Base-by-base conservation (phyloP, 2,888 invertebrate species). In the Epinotia demarniana region DNA sequence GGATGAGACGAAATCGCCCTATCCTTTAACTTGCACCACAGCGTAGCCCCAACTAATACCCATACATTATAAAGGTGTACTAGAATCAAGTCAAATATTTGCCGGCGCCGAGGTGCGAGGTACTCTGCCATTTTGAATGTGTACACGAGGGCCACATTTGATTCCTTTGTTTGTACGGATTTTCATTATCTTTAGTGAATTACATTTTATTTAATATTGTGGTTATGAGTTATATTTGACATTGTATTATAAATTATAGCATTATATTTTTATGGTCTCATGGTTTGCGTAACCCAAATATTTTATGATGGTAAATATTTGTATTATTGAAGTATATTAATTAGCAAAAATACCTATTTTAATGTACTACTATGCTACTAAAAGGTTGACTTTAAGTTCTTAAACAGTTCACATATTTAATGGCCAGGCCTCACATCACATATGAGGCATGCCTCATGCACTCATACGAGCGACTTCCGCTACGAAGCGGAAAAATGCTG, bases 51-150 rank as follows among this genome's bases (percentile, higher is more conserved):
- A 75, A 66, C 70, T 66, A 75, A 66, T 70, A 64, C 75, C 64
- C 70, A 75, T 75, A 70, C 64, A 75, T 75, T 75, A 75, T 75
- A 75, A 75, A 70, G 60, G 69, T 70, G 69, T 70, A 70, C 70
- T 49, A 64, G 53, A 64, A 60, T 72, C 57, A 72, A 70, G 33
- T 70, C 70, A 70, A 70, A 75, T 75, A 75, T 75, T 75, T 75
- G 70, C 73, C 19, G 12, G 16, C 23, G 72, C 72, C 39, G 73
- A 68, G 68, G 68, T 64, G 64, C 60, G 53, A 70, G 39, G 49
- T 60, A n/a, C 46, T 27, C 46, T 12, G 61, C 61, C 73, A 72
- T 73, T 60, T 61, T 19, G 68, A 49, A 62, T 67, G 49, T 55
- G 67, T 67, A 46, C 23, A 6, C 23, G 46, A 23, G 19, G 46